These are phyloP conservation scores for Brachionus rubens DNA, from an alignment of 1,140 invertebrate species.

Conservation along the genomic window DNA sequence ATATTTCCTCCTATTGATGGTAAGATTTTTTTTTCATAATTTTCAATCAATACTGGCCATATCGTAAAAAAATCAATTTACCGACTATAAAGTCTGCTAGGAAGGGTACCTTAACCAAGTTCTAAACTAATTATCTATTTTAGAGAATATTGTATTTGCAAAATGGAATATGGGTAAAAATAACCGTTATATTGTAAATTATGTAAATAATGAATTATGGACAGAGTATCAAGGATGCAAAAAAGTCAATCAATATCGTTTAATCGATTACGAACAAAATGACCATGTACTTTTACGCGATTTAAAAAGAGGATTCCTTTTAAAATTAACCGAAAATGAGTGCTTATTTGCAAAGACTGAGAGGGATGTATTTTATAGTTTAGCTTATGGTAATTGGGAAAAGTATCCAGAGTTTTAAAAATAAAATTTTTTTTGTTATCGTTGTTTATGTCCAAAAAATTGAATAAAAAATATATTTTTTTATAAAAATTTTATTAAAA, in stretches of 20 bases:
- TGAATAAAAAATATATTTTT: too few relatives aligned
- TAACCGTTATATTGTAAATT: neutral
- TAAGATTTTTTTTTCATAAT: too few relatives aligned
- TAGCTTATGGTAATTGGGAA: neutral
- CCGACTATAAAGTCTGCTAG: too few relatives aligned
- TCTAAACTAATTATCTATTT: too few relatives aligned
- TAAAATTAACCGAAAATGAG: neutral
- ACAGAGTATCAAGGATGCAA: neutral
- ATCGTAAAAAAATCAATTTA: too few relatives aligned
- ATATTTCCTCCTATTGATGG: too few relatives aligned
- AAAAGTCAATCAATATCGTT: neutral
- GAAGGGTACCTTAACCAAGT: too few relatives aligned
- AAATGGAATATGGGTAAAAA: neutral
- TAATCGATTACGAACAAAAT: neutral
- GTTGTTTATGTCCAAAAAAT: too few relatives aligned
- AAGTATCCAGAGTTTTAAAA: neutral
- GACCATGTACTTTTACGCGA: neutral
- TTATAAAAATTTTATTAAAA: too few relatives aligned
- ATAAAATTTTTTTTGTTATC: too few relatives aligned
- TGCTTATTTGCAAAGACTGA: conserved; percentile 7
- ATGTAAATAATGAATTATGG: conserved; percentile 12
- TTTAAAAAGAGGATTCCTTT: neutral
- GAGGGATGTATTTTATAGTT: neutral
- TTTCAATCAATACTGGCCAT: too few relatives aligned
- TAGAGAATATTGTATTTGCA: neutral